Evolutionary conservation across 2,888 invertebrate genomes (phyloP), one percentile per base, ranked within the genome.

Genomic region (Trichogramma evanescens): DNA sequence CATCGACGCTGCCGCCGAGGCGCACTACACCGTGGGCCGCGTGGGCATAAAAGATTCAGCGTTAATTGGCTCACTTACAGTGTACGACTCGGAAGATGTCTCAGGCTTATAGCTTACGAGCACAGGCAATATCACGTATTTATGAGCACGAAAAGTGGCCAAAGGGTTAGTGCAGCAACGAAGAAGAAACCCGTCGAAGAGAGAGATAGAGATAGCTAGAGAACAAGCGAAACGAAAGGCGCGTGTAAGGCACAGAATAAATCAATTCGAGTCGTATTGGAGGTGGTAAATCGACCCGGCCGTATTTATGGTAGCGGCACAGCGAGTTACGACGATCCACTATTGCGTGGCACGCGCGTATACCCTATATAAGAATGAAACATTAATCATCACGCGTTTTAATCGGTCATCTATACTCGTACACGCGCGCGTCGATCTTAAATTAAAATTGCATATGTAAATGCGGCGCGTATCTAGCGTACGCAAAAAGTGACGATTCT

Each of bases 81-180:
- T 26, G 26, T 26, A 56, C 45, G 40, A 44, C 42, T 57, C 57
- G 59, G 59, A 63, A 59, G 59, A 59, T 59, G 56, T 59, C 58
- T 52, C 50, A 48, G 55, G 49, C 52, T 63, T 63, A 66, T 65
- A 72, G 69, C 70, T 71, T 71, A 69, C 68, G 71, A 72, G 70
- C 69, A 72, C 72, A 26, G 26, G 26, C 72, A 73, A 71, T 73
- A 74, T 74, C 72, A 73, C 72, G 72, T 74, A 73, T 74, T 74
- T 75, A 74, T 72, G 72, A 73, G 26, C 71, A 73, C 69, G 26
- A 26, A 26, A 26, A 26, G 26, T 26, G 69, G 66, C 69, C 69
- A 67, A 63, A 63, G 67, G 63, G 63, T 53, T 67, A 60, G 65
- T 63, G 54, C 26, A 26, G 26, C 3, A 26, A 26, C 26, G 26